Percentiles rank a stretch among this genome's conserved stretches.
Conservation (phyloP, 2,113 vertebrate genomes). For the Antigone vipio region DNA sequence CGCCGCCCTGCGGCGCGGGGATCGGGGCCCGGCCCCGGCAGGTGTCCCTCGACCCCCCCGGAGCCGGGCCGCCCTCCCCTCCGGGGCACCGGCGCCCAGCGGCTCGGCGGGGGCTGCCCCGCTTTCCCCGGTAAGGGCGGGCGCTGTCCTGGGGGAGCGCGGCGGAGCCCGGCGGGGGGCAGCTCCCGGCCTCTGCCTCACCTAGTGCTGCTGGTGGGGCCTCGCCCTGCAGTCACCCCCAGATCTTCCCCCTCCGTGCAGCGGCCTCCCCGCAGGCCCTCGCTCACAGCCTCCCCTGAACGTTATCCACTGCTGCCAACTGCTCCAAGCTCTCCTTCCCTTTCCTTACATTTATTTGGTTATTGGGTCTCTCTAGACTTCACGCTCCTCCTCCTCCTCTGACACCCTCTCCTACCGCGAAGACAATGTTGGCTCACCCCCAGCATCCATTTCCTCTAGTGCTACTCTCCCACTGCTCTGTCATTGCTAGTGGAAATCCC, state of each 20-base stretch:
- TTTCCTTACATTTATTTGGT: neutral
- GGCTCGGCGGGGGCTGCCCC: neutral
- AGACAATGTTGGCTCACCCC: slow-evolving; percentile 42
- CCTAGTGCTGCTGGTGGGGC: neutral
- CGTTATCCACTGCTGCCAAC: neutral
- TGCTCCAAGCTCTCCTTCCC: neutral
- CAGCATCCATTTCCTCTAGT: slow-evolving; percentile 54
- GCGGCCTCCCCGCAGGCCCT: neutral
- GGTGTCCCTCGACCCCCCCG: neutral
- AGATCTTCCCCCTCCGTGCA: neutral
- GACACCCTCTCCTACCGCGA: neutral
- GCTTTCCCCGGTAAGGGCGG: too few species aligned
- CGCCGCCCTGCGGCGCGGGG: neutral
- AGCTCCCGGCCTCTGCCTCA: neutral
- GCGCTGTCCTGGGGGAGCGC: too few species aligned
- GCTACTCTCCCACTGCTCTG: neutral
- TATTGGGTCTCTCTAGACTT: neutral
- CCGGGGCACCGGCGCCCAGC: neutral
- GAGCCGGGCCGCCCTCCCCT: neutral
- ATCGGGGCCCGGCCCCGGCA: neutral
- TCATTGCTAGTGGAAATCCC: slow-evolving; percentile 17
- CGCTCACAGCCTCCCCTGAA: neutral
- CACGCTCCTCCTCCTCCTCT: slow-evolving; percentile 29
- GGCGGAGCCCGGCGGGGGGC: too few species aligned
- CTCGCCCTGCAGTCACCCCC: neutral